Evolutionary conservation across 2,888 invertebrate species (phyloP).

Genomic region (Argynnis bischoffii): DNA sequence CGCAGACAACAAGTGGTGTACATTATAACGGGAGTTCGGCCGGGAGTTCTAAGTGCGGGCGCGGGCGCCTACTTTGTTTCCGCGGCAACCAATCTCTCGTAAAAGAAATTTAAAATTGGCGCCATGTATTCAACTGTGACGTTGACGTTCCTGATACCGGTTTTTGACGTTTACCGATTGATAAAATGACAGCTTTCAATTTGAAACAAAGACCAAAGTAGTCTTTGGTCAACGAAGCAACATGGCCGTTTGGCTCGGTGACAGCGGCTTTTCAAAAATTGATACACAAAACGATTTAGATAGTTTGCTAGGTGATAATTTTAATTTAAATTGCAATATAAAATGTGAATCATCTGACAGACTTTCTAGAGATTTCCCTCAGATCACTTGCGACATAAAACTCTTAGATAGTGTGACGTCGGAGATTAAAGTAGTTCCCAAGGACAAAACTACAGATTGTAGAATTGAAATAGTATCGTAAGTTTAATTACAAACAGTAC

Average conservation of each 20-base stretch:
- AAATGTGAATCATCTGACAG: conserved; percentile 40
- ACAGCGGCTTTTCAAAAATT: conserved; percentile 53
- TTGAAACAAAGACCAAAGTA: neutral
- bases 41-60: conserved; percentile 67
- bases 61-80: conserved; percentile 50
- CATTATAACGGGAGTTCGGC: conserved; percentile 80
- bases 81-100: conserved; percentile 51
- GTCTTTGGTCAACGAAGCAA: conserved; percentile 46
- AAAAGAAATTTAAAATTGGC: conserved; percentile 49
- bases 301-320: conserved; percentile 43
- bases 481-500: conserved; percentile 43
- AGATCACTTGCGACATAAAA: conserved; percentile 44
- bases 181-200: conserved; percentile 27
- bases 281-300: conserved; percentile 46
- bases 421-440: conserved; percentile 48
- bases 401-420: conserved; percentile 48
- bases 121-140: conserved; percentile 58
- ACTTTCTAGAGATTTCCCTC: conserved; percentile 43
- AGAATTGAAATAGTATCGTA: conserved; percentile 48
- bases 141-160: conserved; percentile 33
- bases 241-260: conserved; percentile 74
- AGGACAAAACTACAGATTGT: conserved; percentile 49
- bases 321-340: conserved; percentile 26
- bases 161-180: conserved; percentile 27
- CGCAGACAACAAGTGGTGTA: conserved; percentile 75